Base-by-base conservation (phyloP, 2,113 vertebrate genomes). In the Pollimyrus isidori region DNA sequence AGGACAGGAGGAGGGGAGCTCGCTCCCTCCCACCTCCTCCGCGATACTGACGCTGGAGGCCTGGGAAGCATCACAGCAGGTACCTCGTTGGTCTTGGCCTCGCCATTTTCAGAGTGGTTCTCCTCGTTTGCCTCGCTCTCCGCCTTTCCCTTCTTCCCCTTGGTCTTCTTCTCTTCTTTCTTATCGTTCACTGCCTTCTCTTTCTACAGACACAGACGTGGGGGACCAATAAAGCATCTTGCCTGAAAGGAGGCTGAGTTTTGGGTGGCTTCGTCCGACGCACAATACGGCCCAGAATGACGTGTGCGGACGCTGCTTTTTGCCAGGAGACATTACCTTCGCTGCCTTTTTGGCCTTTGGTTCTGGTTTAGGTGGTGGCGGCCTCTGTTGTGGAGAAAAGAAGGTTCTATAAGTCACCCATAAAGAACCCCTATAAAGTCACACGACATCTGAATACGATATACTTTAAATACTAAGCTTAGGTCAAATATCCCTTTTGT, bases 71-170 rank as follows among this genome's bases (percentile, higher is more conserved):
- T 39, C n/a, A 53, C 85, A 1, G 5, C 13, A 39, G 92, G 73
- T 95, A 98, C 97, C 97, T 98, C 95, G 35, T 96, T 96, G 96
- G 96, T 97, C 96, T 97, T 98, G 94, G 96, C 95, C 92, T 97
- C 97, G 95, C 97, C 97, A 0, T 99, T 99, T 95, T 98, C 97
- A 96, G 97, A 96, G 96, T 97, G 97, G 96, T 95, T 97, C 94
- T 98, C 97, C 94, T 98, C 96, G 91, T 97, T 97, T 86, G 96
- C 95, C 92, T 97, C 97, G 89, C 97, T 96, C 91, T 96, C 96
- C 6, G 95, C 95, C 93, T 97, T 97, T 95, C 96, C 95, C 96
- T 96, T 97, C 94, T 97, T 96, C 91, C 93, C 96, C 96, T 97
- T 97, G 94, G 94, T 95, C 93, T 96, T 97, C 92, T 97, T 98